Evolutionary conservation across 2,797 vertebrate genomes (phyloP).

Genomic region (Malacoraja senta): DNA sequence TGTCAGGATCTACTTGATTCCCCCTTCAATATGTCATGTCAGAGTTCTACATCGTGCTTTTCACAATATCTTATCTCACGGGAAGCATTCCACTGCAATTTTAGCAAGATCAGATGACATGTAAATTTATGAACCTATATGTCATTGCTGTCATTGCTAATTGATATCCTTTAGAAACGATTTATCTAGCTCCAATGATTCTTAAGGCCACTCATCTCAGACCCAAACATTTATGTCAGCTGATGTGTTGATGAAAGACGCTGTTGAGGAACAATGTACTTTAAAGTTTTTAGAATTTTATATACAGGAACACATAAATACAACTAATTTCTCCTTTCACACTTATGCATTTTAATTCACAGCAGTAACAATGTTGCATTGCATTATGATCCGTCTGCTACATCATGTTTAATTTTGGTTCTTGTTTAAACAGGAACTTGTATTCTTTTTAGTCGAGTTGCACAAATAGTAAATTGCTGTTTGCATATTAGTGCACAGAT

Average conservation of each 20-base stretch:
- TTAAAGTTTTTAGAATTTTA: neutral
- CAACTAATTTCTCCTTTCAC: neutral
- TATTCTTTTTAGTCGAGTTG: neutral
- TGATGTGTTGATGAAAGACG: neutral
- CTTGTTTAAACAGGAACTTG: neutral
- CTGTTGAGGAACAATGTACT: neutral
- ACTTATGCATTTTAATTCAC: neutral
- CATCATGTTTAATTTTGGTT: neutral
- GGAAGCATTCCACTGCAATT: neutral
- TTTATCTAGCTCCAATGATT: neutral
- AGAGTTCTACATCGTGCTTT: neutral
- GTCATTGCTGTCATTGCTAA: neutral
- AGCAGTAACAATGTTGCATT: too few species aligned
- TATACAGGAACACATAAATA: neutral
- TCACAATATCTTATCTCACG: neutral
- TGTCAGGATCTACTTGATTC: neutral
- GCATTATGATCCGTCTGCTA: neutral
- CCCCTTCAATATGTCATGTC: neutral
- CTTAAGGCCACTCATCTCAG: neutral
- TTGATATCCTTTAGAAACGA: neutral
- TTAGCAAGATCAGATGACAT: neutral
- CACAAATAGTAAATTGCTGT: neutral
- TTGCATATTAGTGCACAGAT: neutral
- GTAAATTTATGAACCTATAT: neutral
- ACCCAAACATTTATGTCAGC: neutral